These are phyloP conservation scores for Athene noctua DNA, from an alignment of 2,113 vertebrate species.

Conservation along the genomic window DNA sequence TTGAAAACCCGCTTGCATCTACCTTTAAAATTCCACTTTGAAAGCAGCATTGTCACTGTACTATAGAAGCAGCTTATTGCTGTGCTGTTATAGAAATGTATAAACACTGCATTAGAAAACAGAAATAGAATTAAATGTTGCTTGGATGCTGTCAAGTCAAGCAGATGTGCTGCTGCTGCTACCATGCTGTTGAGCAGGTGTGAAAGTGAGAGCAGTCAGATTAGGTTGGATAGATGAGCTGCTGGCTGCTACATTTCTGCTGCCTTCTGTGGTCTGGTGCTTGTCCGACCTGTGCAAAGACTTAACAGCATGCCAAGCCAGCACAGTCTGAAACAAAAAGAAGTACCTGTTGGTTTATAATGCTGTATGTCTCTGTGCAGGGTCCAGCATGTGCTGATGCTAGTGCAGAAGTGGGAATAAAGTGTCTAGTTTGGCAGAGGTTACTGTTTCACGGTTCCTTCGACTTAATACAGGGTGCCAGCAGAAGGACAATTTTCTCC, in stretches of 20 bases:
- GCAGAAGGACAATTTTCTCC: neutral
- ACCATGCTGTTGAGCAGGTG: neutral
- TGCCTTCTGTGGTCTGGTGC: neutral
- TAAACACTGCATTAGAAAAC: neutral
- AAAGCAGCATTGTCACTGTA: neutral
- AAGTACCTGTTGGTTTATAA: neutral
- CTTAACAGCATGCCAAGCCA: neutral
- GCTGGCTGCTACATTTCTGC: neutral
- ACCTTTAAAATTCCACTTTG: neutral
- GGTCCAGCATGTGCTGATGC: neutral
- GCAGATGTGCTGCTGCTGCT: fast-evolving
- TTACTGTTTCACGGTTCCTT: neutral
- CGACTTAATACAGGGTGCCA: neutral
- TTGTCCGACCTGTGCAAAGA: neutral
- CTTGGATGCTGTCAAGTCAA: neutral
- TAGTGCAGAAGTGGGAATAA: neutral
- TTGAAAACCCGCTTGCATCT: neutral
- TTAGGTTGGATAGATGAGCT: neutral
- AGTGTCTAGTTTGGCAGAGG: neutral
- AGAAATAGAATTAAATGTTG: neutral
- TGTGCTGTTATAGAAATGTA: neutral
- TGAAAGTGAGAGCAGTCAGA: neutral
- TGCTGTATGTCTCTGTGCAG: neutral
- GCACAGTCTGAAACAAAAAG: neutral
- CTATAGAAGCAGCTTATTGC: neutral